A percentile compares a stretch with the other conserved stretches of the same genome.
Conservation (phyloP, 2,113 vertebrate species). For the Thomomys bottae region DNA sequence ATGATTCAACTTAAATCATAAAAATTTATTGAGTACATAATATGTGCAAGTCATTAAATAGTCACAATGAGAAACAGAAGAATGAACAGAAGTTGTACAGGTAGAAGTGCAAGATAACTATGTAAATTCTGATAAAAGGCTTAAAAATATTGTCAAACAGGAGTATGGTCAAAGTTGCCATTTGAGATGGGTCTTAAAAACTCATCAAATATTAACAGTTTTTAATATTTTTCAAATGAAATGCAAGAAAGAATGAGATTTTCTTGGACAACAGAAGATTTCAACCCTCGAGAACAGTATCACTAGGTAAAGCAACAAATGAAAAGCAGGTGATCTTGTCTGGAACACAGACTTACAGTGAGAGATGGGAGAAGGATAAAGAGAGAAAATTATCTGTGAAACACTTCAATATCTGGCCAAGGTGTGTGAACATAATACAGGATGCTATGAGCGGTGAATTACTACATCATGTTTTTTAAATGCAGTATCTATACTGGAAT, state of each 20-base stretch:
- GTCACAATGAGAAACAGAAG: not conserved
- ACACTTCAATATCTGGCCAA: not conserved
- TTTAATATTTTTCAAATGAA: conserved; percentile 20
- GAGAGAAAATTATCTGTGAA: not conserved
- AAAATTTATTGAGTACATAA: conserved; percentile 41
- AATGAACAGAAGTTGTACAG: not conserved
- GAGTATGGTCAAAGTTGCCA: not conserved
- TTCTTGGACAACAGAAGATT: conserved; percentile 6
- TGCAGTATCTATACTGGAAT: not conserved
- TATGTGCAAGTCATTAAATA: not conserved
- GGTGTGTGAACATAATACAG: not conserved
- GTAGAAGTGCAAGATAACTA: not conserved
- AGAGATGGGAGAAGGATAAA: not conserved
- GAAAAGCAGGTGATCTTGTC: not conserved
- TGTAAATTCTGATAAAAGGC: not conserved
- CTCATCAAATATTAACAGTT: conserved; percentile 1
- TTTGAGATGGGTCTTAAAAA: not conserved
- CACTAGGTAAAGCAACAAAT: not conserved
- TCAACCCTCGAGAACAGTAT: not conserved
- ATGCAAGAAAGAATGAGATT: conserved; percentile 30
- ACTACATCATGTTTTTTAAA: conserved; percentile 23
- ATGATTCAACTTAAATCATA: conserved; percentile 57
- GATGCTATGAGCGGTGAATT: not conserved
- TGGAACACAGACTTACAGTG: not conserved
- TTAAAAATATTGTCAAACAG: not conserved